Percentiles rank a stretch among this genome's conserved stretches.
phyloP scores from a whole-genome alignment of 1,140 invertebrate genomes.

The Macrotrachela quadricornifera region DNA sequence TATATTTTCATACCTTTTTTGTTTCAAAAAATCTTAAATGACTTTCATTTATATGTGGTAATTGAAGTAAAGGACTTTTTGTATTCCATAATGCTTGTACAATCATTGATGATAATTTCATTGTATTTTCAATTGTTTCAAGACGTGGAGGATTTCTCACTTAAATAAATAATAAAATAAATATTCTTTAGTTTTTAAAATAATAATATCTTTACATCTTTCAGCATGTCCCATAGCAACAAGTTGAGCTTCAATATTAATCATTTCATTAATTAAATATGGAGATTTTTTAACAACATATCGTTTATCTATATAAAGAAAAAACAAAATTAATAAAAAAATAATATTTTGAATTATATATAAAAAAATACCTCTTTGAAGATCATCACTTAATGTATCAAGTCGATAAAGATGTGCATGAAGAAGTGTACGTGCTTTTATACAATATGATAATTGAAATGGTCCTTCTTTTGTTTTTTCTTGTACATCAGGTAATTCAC shows the following conservation, averaged over 20 bases:
- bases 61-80: conserved; percentile 71
- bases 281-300: conserved; percentile 75
- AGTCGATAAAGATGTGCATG: conserved; percentile 77
- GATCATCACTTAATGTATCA: conserved; percentile 48
- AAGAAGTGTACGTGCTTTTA: conserved; percentile 77
- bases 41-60: conserved; percentile 83
- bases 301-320: conserved; percentile 25
- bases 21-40: conserved; percentile 69
- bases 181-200: no score
- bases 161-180: conserved; percentile 11
- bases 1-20: conserved; percentile 42
- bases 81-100: conserved; percentile 74
- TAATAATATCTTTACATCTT: no score
- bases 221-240: conserved; percentile 63
- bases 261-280: conserved; percentile 89
- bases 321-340: background rate
- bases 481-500: conserved; percentile 57
- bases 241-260: conserved; percentile 75
- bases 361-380: conserved; percentile 40
- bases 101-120: conserved; percentile 86
- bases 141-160: conserved; percentile 58
- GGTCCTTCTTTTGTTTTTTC: conserved; percentile 89
- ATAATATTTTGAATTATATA: background rate
- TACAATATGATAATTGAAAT: conserved; percentile 70
- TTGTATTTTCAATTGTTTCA: conserved; percentile 86